Percentiles rank a stretch among this genome's conserved stretches.
Evolutionary conservation across 2,888 invertebrate genomes (phyloP).

Genomic region (Drosophila stalkeri): DNA sequence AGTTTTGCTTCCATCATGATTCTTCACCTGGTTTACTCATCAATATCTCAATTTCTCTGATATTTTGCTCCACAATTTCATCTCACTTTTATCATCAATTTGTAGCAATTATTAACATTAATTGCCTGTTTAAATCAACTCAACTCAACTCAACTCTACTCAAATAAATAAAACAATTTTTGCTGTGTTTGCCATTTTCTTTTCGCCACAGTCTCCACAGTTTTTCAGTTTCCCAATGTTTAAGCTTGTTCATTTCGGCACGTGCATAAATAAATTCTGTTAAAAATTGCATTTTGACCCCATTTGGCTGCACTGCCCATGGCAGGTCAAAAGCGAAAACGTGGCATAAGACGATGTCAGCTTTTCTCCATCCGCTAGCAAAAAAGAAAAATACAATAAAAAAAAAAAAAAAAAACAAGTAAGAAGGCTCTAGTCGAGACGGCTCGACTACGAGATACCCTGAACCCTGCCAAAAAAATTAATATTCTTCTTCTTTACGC

Average conservation of each 20-base stretch:
- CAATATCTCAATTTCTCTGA: not conserved
- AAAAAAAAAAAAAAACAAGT: too few relatives aligned
- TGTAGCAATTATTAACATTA: not conserved
- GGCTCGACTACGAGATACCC: too few relatives aligned
- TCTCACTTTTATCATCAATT: too few relatives aligned
- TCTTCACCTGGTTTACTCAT: not conserved
- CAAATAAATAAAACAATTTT: not conserved
- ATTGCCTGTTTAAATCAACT: not conserved
- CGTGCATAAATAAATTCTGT: conserved; percentile 56
- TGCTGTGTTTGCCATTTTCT: conserved; percentile 15
- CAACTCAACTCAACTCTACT: not conserved
- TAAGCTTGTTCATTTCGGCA: conserved; percentile 29
- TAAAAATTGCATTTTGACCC: conserved; percentile 45
- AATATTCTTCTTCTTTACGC: too few relatives aligned
- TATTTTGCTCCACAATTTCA: too few relatives aligned
- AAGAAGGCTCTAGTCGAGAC: too few relatives aligned
- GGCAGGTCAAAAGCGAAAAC: conserved; percentile 41
- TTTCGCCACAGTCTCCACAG: too few relatives aligned
- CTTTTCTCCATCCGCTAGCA: not conserved
- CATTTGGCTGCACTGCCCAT: conserved; percentile 40
- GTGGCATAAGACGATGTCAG: conserved; percentile 28
- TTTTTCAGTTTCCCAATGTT: not conserved
- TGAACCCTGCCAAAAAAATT: too few relatives aligned
- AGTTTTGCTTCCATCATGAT: not conserved
- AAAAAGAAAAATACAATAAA: not conserved